These are phyloP conservation scores for Catharus fuscescens DNA, from an alignment of 2,113 vertebrate genomes.

Conservation along the genomic window DNA sequence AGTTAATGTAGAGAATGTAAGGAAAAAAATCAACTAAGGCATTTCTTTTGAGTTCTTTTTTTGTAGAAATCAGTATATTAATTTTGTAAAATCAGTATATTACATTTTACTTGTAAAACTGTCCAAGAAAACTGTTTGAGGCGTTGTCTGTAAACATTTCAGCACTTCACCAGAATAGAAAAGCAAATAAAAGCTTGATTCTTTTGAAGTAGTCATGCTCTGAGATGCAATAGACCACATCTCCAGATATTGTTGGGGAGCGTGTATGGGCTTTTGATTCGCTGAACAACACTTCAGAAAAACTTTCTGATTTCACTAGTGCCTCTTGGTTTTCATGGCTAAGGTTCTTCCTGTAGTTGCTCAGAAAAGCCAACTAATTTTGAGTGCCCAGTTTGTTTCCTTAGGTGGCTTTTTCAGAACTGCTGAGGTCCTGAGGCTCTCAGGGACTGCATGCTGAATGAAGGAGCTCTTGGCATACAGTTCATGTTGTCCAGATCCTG, in stretches of 20 bases:
- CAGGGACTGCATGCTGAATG: fast-evolving
- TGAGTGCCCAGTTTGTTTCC: neutral
- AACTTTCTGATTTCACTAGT: neutral
- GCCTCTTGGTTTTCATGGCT: slow-evolving; percentile 3
- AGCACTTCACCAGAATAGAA: neutral
- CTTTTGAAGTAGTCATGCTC: neutral
- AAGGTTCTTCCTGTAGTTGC: neutral
- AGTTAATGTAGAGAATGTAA: neutral
- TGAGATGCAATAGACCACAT: neutral
- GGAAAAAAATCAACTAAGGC: neutral
- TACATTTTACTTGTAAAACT: neutral
- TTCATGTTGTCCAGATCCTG: neutral
- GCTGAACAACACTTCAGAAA: neutral
- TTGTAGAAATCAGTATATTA: neutral
- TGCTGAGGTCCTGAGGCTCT: neutral
- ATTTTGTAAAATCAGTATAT: neutral
- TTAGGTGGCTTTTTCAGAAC: neutral
- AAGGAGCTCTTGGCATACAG: neutral
- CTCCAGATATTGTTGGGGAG: neutral
- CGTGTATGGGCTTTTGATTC: neutral
- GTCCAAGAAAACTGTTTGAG: neutral
- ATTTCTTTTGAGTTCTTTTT: neutral
- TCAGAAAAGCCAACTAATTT: neutral
- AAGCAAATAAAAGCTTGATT: slow-evolving; percentile 11
- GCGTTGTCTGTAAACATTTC: neutral